Base-by-base conservation (phyloP, 2,888 invertebrate species). In the Polydrusus pterygomalis region DNA sequence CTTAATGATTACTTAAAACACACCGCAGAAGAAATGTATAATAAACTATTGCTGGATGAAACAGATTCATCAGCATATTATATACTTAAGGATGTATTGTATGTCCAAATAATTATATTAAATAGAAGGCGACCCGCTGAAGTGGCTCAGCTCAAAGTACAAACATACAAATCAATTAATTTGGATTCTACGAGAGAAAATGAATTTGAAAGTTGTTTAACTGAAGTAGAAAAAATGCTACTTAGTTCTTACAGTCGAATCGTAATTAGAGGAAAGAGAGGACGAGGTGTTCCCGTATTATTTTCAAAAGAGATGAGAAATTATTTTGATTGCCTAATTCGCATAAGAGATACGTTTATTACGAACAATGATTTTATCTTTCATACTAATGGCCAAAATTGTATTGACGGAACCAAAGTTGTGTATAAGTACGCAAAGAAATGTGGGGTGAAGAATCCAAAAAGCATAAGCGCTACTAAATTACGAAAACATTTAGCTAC, bases 401-500 rank as follows among this genome's bases (percentile, higher is more conserved):
- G 56, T 65, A 11, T 79, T 47, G 79, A 80, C 51, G 78, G 79
- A 56, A 79, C 79, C 11, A 79, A 79, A 74, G 18, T 78, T 47
- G 38, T 80, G 49, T 25, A 75, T 18, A 80, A 80, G 63, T 77
- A 79, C 75, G 78, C 72, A 2, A 8, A 34, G n/a, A 77, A 79
- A 51, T 78, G 75, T 78, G 74, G 65, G 13, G 18, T 65, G 1
- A 30, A 77, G 18, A 30, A 47, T 10, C 74, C 74, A 8, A 54
- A 30, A 5, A 71, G 75, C 60, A 49, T 49, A 49, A 49, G 9
- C 6, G 79, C 79, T 8, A 79, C 79, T 30, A 63, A 47, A 58
- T 56, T 79, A 7, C 62, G 79, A 40, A 80, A 80, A 76, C 79
- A 80, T 74, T 51, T 78, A 0, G 79, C 80, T 3, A 80, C 76